Base-by-base conservation (phyloP, 2,888 invertebrate genomes). In the Dasysyrphus tricinctus region DNA sequence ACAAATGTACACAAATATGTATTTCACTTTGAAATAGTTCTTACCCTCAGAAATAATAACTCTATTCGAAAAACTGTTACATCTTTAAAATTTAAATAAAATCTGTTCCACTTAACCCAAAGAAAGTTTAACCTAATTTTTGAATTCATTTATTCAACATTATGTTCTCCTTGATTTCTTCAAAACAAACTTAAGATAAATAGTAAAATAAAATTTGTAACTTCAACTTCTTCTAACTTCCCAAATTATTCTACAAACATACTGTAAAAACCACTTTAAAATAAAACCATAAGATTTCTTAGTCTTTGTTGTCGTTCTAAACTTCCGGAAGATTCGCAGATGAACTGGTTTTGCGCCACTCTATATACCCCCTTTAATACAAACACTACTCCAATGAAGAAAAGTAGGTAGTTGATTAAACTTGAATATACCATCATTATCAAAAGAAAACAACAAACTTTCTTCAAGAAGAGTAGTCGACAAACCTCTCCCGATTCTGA, bases 321-420 rank as follows among this genome's bases (percentile, higher is more conserved):
- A 37, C 57, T 59, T 59, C 5, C 37, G 19, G 3, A 34, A 39
- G 7, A 29, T 19, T 42, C n/a, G n/a, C 6, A 24, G 16, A 7
- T 4, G 7, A n/a, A 42, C 57, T 34, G 34, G 2, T 34, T 57
- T 11, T 63, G n/a, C 63, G 16, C 42, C 29, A 47, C 32, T 44
- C 11, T 29, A 9, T 2, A 6, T 6, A 24, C 1, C 42, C 24
- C 8, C 4, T 19, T 32, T 5, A n/a, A 6, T 32, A 19, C 7
- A 54, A 14, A 5, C 24, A 51, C 24, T 24, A 12, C 37, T n/a
- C 8, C 32, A 32, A 8, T 57, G 11, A 37, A 0, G 8, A 11
- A 34, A 19, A 37, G 11, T 37, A 57, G 16, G 34, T 61, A 67
- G 49, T 67, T 67, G 67, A 67, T 67, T 67, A 49, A 49, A 67